Base-by-base conservation (phyloP, 2,888 invertebrate genomes). In the Tenthredo amoena region DNA sequence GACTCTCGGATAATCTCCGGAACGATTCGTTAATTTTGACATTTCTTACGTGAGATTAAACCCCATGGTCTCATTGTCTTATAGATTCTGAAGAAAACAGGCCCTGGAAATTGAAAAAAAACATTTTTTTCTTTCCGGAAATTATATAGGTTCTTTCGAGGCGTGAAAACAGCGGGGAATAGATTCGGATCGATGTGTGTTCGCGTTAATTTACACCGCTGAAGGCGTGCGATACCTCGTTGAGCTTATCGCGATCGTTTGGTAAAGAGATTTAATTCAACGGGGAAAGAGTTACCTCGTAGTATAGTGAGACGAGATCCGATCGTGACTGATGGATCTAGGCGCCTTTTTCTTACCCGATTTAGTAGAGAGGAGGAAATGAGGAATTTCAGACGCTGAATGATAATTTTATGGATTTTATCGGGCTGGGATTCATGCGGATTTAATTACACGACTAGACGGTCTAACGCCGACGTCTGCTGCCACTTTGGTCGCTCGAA, bases 261-360 rank as follows among this genome's bases (percentile, higher is more conserved):
- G 31, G 50, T 77, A 34, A 77, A 43, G 34, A 77, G 77, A 77
- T 77, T 77, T 18, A 77, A 77, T 77, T 77, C 31, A 77, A 77
- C 55, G 50, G 77, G 3, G 47, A 50, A 34, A 50, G 50, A 77
- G 18, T 55, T 77, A 77, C 26, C 77, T 7, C 55, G 77, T n/a
- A 34, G 77, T 34, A 55, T 77, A 34, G 77, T 77, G 55, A 21
- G 55, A 50, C 77, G 1, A 31, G 55, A 55, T 74, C 9, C 50
- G 34, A 77, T 50, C 34, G n/a, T n/a, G 10, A 10, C 40, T 10
- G 34, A 31, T 50, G 21, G 0, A 55, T 31, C 55, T 7, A 26
- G 5, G 21, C 7, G 18, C 26, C 0, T 2, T 62, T 62, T 26
- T 26, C 6, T 55, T n/a, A 47, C 47, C 18, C 55, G 55, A 55